Evolutionary conservation across 1,140 invertebrate genomes (phyloP), one percentile per base, ranked within the genome.

Genomic region (Nasonia longicornis): DNA sequence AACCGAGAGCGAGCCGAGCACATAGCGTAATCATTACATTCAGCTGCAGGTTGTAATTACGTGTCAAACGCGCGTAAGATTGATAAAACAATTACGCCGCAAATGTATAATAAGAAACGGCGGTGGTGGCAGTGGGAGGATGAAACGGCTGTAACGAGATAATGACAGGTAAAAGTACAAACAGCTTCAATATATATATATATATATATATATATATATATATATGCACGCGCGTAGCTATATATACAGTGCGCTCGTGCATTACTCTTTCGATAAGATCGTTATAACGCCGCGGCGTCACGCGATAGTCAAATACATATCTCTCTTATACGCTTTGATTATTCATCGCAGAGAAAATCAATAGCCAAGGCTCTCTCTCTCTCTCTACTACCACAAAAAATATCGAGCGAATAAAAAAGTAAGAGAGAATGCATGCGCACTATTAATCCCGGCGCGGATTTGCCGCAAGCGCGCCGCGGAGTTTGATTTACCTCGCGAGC

Each of bases 401-500:
- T 52, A 52, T 12, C 48, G 48, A 12, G 4, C 48, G 48, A 52
- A 4, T 16, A 52, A 52, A 52, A 52, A 52, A 52, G 16, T 6
- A 6, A 3, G 52, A n/a, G 52, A 58, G 52, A 58, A 58, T 58
- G 16, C 52, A 58, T 12, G 66, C 66, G 69, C 69, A 38, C 69
- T 71, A 78, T 84, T 82, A 64, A 69, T 52, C 52, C 45, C 64
- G 4, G 64, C 64, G 63, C 73, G 29, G 29, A 69, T 81, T 79
- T 76, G 38, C 52, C 76, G 66, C 38, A 42, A 70, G 12, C 74
- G 45, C 45, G 42, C 82, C 31, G 83, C 87, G 85, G 81, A 86
- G 85, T 87, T 87, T 87, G 86, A 87, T 87, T 87, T 87, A 87
- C 87, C 86, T 87, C 83, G 69, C 26, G 84, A 45, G 82, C 85